These are phyloP conservation scores for Gerosis bhagava DNA, from an alignment of 2,888 invertebrate genomes.

Conservation along the genomic window DNA sequence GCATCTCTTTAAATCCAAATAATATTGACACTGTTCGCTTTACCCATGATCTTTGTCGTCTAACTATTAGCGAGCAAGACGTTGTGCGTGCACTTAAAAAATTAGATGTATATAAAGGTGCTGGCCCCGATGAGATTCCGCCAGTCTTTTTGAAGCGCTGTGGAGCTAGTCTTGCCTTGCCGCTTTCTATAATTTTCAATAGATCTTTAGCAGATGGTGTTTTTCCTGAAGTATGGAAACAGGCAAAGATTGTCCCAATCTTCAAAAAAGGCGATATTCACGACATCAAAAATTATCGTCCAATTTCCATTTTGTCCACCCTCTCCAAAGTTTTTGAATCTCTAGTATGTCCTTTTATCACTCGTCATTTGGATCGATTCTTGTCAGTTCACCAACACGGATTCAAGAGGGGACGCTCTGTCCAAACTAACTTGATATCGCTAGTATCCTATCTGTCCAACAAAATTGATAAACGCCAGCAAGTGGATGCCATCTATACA, in stretches of 20 bases:
- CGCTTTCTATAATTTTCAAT: neutral
- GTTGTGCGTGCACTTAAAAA: neutral
- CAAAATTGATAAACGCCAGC: slow-evolving; percentile 3
- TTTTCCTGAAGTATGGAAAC: neutral
- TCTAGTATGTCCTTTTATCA: neutral
- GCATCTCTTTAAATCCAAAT: too few relatives aligned
- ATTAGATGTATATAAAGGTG: neutral
- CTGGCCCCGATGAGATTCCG: neutral
- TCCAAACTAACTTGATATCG: neutral
- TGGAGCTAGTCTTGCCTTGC: neutral
- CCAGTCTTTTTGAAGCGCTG: neutral
- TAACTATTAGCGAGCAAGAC: neutral
- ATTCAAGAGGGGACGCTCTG: neutral
- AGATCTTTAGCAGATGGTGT: neutral
- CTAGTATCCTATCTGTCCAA: slow-evolving; percentile 2
- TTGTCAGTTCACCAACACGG: neutral
- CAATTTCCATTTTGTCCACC: neutral
- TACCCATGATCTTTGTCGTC: too few relatives aligned
- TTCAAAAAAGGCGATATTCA: neutral
- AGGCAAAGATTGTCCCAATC: neutral
- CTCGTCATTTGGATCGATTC: neutral
- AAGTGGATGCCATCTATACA: slow-evolving; percentile 14
- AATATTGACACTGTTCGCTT: too few relatives aligned
- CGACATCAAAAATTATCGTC: neutral
- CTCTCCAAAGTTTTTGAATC: neutral